Conservation (phyloP, 2,888 invertebrate species). For the Microplitis manilae region DNA sequence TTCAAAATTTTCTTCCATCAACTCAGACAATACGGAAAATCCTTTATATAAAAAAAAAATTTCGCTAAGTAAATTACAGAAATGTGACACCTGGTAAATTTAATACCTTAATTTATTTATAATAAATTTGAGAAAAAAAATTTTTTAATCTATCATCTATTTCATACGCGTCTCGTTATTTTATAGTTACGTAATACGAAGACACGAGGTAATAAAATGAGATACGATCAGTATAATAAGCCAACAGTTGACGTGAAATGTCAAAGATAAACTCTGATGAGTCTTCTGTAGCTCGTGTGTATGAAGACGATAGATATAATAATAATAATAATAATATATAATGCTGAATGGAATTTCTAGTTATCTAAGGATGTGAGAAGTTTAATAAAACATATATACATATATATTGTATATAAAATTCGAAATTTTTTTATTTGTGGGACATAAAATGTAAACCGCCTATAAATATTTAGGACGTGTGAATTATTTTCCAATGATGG, state of each 20-base stretch:
- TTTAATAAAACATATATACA: constrained; percentile 18
- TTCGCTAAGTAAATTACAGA: not conserved
- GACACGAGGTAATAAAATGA: constrained; percentile 27
- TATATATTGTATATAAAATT: constrained; percentile 1
- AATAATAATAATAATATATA: not conserved
- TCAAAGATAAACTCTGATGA: constrained; percentile 39
- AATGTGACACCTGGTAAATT: no score
- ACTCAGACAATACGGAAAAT: no score
- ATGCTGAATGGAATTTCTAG: constrained; percentile 35
- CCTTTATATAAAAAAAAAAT: not conserved
- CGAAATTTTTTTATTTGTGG: not conserved
- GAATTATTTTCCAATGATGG: constrained; percentile 45
- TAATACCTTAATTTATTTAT: not conserved
- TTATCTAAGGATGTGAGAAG: not conserved
- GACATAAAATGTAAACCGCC: constrained; percentile 6
- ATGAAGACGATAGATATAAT: not conserved
- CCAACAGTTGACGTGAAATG: constrained; percentile 44
- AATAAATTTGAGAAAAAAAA: not conserved
- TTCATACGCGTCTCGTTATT: not conserved
- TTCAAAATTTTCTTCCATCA: no score
- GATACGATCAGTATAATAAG: constrained; percentile 34
- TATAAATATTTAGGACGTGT: constrained; percentile 49
- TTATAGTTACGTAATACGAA: constrained; percentile 35
- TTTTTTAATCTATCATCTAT: not conserved
- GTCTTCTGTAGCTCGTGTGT: not conserved